Conservation (phyloP, 2,797 vertebrate genomes). For the Morelia viridis region DNA sequence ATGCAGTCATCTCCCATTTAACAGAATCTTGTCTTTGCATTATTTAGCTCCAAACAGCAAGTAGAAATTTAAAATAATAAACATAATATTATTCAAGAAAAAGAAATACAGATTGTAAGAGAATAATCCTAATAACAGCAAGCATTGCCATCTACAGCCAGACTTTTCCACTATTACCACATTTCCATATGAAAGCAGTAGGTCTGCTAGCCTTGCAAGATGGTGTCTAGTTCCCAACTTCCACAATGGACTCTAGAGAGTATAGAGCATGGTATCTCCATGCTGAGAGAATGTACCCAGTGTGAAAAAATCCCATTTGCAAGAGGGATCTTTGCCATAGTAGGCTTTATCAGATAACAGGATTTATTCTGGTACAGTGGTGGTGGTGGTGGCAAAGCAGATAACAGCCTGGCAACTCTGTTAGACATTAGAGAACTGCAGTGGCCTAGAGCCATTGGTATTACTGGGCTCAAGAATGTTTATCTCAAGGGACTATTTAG, state of each 20-base stretch:
- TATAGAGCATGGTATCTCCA: rapidly evolving
- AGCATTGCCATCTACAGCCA: not conserved
- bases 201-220: not conserved
- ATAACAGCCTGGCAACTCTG: constrained; percentile 52
- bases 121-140: not conserved
- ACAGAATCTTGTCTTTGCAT: not conserved
- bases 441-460: constrained; percentile 65
- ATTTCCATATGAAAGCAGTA: constrained; percentile 5
- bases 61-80: not conserved
- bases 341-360: constrained; percentile 56
- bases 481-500: constrained; percentile 71
- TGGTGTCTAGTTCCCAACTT: rapidly evolving
- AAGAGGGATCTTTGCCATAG: constrained; percentile 46
- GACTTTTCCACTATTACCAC: not conserved
- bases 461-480: constrained; percentile 68
- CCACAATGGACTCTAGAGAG: rapidly evolving
- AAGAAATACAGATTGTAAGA: not conserved
- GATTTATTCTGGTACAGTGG: constrained; percentile 60
- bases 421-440: constrained; percentile 42
- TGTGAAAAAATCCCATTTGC: constrained; percentile 52
- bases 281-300: rapidly evolving
- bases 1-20: not conserved
- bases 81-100: not conserved
- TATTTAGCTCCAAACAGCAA: not conserved
- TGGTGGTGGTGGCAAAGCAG: constrained; percentile 41